These are phyloP conservation scores for Lucilia cuprina DNA, from an alignment of 1,140 invertebrate genomes.

Conservation along the genomic window DNA sequence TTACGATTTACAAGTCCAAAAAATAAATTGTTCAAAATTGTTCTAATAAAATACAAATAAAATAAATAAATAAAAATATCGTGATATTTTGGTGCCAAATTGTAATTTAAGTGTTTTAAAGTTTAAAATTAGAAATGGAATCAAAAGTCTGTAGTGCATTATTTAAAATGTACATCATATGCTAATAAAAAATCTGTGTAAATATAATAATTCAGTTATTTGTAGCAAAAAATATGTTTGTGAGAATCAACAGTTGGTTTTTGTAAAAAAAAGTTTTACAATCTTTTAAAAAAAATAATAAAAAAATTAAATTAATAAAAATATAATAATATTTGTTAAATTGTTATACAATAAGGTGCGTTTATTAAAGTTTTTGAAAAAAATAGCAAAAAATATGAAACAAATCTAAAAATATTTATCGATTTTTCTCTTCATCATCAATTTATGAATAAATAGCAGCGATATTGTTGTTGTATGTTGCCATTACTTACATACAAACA, in stretches of 20 bases:
- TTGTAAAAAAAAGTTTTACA: background rate
- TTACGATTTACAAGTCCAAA: conserved; percentile 1
- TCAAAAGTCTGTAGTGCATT: background rate
- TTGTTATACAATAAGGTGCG: background rate
- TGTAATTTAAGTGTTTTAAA: background rate
- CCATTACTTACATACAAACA: background rate
- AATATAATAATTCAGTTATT: background rate
- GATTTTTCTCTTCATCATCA: background rate
- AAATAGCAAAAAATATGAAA: background rate
- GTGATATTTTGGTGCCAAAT: background rate
- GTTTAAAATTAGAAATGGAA: background rate
- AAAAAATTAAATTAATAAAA: background rate
- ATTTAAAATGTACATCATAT: background rate
- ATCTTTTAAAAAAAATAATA: background rate
- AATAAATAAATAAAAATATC: background rate
- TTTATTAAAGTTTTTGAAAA: background rate
- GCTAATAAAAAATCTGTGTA: too few species aligned
- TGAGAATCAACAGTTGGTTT: background rate
- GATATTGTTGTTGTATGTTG: background rate
- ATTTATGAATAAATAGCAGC: background rate
- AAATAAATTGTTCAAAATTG: background rate
- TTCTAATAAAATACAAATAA: background rate
- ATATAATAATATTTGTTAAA: background rate
- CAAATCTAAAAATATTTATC: conserved; percentile 18
- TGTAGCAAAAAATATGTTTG: background rate